Conservation (phyloP, 2,797 vertebrate species). For the Pogonophryne albipinna region DNA sequence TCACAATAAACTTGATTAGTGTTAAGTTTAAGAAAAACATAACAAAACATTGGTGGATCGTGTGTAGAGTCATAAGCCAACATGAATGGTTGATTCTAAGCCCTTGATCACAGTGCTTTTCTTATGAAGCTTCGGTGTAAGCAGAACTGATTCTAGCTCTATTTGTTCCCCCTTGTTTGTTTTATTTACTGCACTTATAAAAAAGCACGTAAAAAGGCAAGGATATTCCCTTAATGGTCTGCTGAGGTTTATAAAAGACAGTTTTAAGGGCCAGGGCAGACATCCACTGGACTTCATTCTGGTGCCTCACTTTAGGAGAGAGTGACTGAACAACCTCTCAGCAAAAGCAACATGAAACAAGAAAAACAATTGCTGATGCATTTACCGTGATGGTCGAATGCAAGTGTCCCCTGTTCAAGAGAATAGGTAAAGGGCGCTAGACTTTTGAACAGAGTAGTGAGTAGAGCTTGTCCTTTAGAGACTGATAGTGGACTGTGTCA, state of each 20-base stretch:
- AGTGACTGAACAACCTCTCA: conserved; percentile 1
- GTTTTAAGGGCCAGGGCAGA: not conserved
- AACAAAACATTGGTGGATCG: not conserved
- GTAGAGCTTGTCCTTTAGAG: conserved; percentile 2
- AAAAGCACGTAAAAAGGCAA: conserved; percentile 6
- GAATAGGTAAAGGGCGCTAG: conserved; percentile 10
- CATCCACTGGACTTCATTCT: conserved; percentile 5
- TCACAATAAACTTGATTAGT: conserved; percentile 9
- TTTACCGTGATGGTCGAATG: conserved; percentile 37
- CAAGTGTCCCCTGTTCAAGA: not conserved
- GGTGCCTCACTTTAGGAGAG: conserved; percentile 14
- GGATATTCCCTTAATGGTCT: conserved; percentile 1
- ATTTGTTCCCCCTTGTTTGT: not conserved
- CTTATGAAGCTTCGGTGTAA: not conserved
- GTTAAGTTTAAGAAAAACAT: not conserved
- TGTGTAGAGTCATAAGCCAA: not conserved
- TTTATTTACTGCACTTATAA: conserved; percentile 6
- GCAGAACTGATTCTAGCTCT: not conserved
- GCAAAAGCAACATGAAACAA: conserved; percentile 29
- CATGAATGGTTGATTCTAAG: not conserved
- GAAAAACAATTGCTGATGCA: conserved; percentile 34
- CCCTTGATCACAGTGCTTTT: no score
- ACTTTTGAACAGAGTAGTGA: conserved; percentile 13
- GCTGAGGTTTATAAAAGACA: conserved; percentile 4
- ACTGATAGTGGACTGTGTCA: conserved; percentile 2